A percentile compares a stretch with the other conserved stretches of the same genome.
Evolutionary conservation across 2,888 invertebrate species (phyloP).

Genomic region (Stictocephala bisonia): DNA sequence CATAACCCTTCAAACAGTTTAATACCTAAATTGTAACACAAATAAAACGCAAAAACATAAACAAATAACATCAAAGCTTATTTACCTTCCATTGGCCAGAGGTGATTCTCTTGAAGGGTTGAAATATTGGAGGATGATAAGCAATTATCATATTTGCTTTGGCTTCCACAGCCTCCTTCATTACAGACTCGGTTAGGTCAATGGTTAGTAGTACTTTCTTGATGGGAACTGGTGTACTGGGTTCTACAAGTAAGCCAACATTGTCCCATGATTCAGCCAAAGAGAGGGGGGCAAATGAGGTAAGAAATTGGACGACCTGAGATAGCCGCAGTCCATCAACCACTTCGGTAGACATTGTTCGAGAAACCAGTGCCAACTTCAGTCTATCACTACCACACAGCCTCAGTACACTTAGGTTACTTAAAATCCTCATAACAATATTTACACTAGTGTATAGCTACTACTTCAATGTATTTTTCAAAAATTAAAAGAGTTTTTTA

Average conservation of each 20-base stretch:
- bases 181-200: constrained; percentile 90
- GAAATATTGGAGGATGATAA: constrained; percentile 97
- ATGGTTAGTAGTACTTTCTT: constrained; percentile 85
- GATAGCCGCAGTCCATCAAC: constrained; percentile 43
- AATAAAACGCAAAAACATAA: too few relatives aligned
- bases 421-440: not conserved
- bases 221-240: constrained; percentile 70
- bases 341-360: not conserved
- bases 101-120: constrained; percentile 81
- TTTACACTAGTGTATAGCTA: too few relatives aligned
- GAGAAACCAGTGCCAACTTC: constrained; percentile 4
- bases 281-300: constrained; percentile 75
- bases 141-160: constrained; percentile 85
- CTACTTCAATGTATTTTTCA: too few relatives aligned
- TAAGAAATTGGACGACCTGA: constrained; percentile 71
- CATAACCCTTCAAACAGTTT: too few relatives aligned
- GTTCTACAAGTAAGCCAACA: constrained; percentile 91
- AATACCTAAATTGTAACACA: too few relatives aligned
- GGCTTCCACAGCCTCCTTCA: constrained; percentile 79
- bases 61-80: constrained; percentile 40
- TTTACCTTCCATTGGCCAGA: constrained; percentile 74
- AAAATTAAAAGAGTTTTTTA: too few relatives aligned
- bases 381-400: constrained; percentile 22
- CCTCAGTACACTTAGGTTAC: not conserved
- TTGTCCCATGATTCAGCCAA: constrained; percentile 94